Conservation (phyloP, 2,797 vertebrate species). For the Microhierax caerulescens region DNA sequence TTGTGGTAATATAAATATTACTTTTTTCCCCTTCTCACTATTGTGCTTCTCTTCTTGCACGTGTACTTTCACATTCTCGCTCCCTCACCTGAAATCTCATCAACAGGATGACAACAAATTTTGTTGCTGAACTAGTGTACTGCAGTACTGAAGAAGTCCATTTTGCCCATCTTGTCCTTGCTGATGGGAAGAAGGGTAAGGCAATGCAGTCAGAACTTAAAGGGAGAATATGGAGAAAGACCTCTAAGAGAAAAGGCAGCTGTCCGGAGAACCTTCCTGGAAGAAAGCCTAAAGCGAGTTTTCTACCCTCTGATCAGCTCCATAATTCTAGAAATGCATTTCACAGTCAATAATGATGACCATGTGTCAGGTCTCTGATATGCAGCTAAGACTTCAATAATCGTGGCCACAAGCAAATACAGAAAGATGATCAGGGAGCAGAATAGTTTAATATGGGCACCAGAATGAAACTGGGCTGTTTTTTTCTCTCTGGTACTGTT, state of each 20-base stretch:
- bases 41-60: neutral
- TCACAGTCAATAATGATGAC: neutral
- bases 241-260: neutral
- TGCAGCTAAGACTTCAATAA: neutral
- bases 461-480: neutral
- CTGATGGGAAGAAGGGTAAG: neutral
- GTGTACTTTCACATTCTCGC: neutral
- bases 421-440: rapidly evolving
- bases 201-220: neutral
- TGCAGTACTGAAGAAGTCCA: neutral
- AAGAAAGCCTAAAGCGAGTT: neutral
- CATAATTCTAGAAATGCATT: neutral
- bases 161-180: neutral
- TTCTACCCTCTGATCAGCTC: too few species aligned
- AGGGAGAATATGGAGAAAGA: neutral
- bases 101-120: neutral
- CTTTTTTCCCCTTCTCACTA: neutral
- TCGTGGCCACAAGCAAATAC: neutral
- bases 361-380: neutral
- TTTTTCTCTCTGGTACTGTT: neutral
- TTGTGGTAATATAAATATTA: neutral
- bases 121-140: neutral
- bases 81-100: neutral
- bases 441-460: neutral
- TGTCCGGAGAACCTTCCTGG: neutral